Evolutionary conservation across 53 echinoderm and acorn worm species (phyloP), one percentile per base, ranked within the genome.

Genomic region (Antedon mediterranea): DNA sequence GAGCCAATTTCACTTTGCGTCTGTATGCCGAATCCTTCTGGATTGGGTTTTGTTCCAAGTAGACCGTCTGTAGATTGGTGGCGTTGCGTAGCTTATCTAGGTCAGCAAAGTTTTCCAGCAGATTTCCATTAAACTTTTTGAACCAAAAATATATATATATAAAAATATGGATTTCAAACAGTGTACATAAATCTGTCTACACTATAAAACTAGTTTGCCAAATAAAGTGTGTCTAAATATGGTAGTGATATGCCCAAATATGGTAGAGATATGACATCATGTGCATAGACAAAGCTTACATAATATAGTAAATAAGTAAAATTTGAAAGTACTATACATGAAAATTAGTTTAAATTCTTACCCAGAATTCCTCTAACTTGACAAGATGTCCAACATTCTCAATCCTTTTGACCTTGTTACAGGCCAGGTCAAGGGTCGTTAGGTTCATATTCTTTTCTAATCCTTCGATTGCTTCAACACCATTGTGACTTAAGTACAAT

Each of bases 1-100:
- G 79, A 6, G 94, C 83, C 72, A 95, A 73, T 43, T 91, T 89
- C 11, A 95, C 74, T 75, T 95, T 95, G 41, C 85, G 89, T 30
- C 94, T 77, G 43, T 94, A 94, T 87, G 89, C 87, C 7, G 89
- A 87, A 33, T 91, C 97, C 30, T 87, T 89, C 71, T 88, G 88
- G 41, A 95, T 95, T 0, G 91, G 97, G 79, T 95, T 95, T 80
- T 89, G 89, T 34, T 95, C 97, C 57, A 95, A 85, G 80, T 95
- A 95, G 74, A 95, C 97, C 0, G 91, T 91, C 73, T 91, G 76
- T 13, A 95, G 80, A 28, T 14, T 28, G 0, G 42, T 83, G 23
- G 89, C 87, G 71, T 44, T 82, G 73, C 80, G 81, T 31, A 94
- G 77, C 82, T 90, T 89, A 42, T 94, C 94, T 0, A 94, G 32